These are phyloP conservation scores for Porites evermanni DNA, from an alignment of 92 coral and sea anemone genomes.

Conservation along the genomic window DNA sequence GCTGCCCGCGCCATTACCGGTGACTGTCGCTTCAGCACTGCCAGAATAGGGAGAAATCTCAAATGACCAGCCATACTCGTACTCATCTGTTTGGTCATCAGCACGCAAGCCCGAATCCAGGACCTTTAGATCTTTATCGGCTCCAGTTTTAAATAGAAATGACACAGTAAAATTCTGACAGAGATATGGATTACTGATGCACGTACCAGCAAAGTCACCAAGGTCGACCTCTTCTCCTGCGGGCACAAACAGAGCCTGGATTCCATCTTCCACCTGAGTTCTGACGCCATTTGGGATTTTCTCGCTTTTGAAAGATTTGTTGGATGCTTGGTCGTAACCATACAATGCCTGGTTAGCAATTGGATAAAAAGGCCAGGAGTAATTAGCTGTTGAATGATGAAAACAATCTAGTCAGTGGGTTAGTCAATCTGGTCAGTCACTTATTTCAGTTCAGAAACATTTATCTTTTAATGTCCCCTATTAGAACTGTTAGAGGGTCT, in stretches of 20 bases:
- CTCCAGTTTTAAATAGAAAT: slow-evolving; percentile 3
- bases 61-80: slow-evolving; percentile 7
- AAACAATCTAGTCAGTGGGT: no score
- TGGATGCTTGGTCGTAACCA: slow-evolving; percentile 11
- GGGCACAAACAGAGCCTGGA: slow-evolving; percentile 29
- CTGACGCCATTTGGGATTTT: not conserved
- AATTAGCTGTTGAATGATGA: not conserved
- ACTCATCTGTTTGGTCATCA: not conserved
- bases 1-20: not conserved
- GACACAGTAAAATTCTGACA: slow-evolving; percentile 23
- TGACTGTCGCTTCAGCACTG: not conserved
- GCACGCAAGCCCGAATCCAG: not conserved
- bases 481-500: no score
- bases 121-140: not conserved
- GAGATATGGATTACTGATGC: slow-evolving; percentile 11
- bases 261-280: slow-evolving; percentile 7
- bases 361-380: slow-evolving; percentile 5
- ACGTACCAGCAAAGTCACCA: slow-evolving; percentile 27
- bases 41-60: not conserved
- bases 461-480: no score
- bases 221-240: slow-evolving; percentile 10
- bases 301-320: slow-evolving; percentile 12
- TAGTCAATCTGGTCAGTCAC: no score
- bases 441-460: no score
- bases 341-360: slow-evolving; percentile 3